Conservation (phyloP, 2,797 vertebrate species). For the Natrix natrix region DNA sequence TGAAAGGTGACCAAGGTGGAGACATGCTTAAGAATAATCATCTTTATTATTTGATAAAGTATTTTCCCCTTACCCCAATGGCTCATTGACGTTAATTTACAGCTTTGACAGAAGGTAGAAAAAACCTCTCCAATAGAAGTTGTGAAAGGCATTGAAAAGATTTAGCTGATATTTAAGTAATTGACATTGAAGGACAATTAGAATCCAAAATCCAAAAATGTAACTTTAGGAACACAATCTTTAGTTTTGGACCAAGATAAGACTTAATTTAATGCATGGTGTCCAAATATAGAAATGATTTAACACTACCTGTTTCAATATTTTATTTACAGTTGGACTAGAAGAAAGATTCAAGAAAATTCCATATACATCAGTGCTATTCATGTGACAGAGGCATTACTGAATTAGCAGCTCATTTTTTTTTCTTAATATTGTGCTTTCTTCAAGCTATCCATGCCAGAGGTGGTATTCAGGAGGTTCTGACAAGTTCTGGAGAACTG, state of each 20-base stretch:
- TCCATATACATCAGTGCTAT: not conserved
- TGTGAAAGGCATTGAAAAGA: not conserved
- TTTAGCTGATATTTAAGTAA: not conserved
- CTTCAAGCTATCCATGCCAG: not conserved
- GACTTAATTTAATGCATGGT: not conserved
- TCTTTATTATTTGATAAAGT: not conserved
- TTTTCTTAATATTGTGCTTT: not conserved
- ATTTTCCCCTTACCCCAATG: not conserved
- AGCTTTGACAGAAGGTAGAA: not conserved
- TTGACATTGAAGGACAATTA: not conserved
- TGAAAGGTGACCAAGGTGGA: not conserved
- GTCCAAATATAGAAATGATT: not conserved
- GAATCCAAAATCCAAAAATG: not conserved
- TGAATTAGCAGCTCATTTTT: not conserved
- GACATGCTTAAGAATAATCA: not conserved
- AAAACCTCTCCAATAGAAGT: not conserved
- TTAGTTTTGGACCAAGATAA: not conserved
- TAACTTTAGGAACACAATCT: not conserved
- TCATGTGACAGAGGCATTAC: not conserved
- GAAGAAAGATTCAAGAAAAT: not conserved
- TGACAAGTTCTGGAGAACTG: too few species aligned
- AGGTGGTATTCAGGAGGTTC: too few species aligned
- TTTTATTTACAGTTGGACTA: not conserved
- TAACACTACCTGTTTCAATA: not conserved
- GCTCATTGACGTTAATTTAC: not conserved